Conservation (phyloP, 2,888 invertebrate species). For the Ischnus inquisitorius region DNA sequence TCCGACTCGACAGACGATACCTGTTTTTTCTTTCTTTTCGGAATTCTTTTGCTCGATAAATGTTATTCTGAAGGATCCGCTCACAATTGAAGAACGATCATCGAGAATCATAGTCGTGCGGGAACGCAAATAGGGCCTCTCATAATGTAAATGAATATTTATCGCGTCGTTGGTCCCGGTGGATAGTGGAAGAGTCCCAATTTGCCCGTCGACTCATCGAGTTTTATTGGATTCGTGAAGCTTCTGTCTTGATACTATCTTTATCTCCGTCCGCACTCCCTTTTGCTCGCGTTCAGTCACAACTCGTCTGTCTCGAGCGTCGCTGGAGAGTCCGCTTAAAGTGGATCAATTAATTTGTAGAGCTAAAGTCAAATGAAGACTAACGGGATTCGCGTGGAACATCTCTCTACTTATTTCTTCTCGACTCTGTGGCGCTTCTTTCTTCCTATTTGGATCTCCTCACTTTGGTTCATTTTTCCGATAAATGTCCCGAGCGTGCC, state of each 20-base stretch:
- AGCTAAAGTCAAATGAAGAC: constrained; percentile 68
- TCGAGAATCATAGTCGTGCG: constrained; percentile 12
- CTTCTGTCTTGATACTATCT: constrained; percentile 34
- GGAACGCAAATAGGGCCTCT: constrained; percentile 26
- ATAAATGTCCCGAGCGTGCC: no score
- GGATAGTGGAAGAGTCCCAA: neutral
- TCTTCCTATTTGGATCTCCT: neutral
- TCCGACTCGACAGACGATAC: no score
- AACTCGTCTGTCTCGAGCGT: constrained; percentile 47
- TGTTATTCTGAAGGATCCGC: neutral
- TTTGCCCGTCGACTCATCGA: constrained; percentile 60
- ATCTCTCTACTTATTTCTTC: constrained; percentile 43
- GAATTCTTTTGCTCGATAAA: no score
- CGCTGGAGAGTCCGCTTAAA: constrained; percentile 30
- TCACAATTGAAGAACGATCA: constrained; percentile 20
- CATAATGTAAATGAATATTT: constrained; percentile 53
- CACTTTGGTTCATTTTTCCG: no score
- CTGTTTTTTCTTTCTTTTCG: no score
- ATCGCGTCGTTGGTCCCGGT: constrained; percentile 15
- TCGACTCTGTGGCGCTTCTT: neutral
- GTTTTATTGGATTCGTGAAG: constrained; percentile 49
- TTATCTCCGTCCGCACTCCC: constrained; percentile 4
- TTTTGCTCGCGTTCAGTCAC: constrained; percentile 32
- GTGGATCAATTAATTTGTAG: constrained; percentile 61
- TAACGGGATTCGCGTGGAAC: constrained; percentile 62